Evolutionary conservation across 2,797 vertebrate species (phyloP).

Genomic region (Cossypha polioptera): DNA sequence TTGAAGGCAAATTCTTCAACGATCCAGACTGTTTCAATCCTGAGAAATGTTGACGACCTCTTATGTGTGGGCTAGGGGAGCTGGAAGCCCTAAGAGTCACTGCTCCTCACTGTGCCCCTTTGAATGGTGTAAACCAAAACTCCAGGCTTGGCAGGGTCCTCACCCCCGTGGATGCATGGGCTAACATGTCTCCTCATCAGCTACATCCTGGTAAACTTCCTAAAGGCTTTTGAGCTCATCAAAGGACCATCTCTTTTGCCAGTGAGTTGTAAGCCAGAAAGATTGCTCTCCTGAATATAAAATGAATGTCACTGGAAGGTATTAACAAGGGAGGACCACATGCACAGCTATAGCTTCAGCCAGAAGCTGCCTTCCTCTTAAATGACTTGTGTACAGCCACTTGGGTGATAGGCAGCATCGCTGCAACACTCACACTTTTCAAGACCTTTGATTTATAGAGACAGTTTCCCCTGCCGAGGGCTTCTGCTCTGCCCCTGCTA

Average conservation of each 20-base stretch:
- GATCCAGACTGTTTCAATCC: neutral
- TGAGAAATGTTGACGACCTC: accelerated
- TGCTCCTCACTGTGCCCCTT: neutral
- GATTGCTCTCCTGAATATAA: neutral
- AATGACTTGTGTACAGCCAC: neutral
- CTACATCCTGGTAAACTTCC: neutral
- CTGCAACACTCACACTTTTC: neutral
- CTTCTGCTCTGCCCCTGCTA: neutral
- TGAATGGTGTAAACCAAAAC: neutral
- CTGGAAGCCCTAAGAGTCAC: neutral
- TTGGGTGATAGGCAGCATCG: neutral
- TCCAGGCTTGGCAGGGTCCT: neutral
- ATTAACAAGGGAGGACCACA: neutral
- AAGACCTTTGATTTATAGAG: neutral
- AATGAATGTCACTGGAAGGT: neutral
- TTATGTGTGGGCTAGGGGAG: neutral
- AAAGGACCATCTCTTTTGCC: neutral
- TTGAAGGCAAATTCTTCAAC: neutral
- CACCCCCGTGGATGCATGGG: neutral
- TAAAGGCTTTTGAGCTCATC: neutral
- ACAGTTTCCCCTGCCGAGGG: neutral
- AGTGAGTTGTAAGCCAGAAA: neutral
- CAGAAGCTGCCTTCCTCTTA: neutral
- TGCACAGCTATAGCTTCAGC: neutral
- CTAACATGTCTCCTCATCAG: neutral